Evolutionary conservation across 2,113 vertebrate genomes (phyloP), one percentile per base, ranked within the genome.

Genomic region (Bubo blakistoni): DNA sequence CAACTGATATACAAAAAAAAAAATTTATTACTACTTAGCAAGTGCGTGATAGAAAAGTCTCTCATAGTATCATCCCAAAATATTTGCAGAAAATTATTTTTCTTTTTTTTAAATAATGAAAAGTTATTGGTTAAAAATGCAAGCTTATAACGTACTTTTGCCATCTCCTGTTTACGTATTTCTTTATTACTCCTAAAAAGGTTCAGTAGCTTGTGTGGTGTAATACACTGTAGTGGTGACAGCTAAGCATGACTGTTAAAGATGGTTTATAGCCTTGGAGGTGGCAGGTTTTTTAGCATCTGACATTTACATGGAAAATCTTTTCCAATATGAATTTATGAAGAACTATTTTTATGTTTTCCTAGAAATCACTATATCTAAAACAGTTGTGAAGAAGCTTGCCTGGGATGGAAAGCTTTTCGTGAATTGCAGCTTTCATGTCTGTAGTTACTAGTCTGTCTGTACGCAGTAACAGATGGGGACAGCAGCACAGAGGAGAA

Each of bases 301-400:
- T 93, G 55, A 88, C 17, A 58, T 88, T 90, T 87, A 85, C n/a
- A 61, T 32, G 78, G 70, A 93, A 95, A 94, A 61, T 82, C 9
- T 85, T 85, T 79, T 81, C 49, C 54, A 69, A 12, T 44, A 63
- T 46, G 36, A 81, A 74, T 82, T 91, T 85, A 57, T 73, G 57
- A 79, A 63, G 69, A 72, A 73, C 25, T 52, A 52, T 61, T 92
- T 93, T 84, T 81, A 88, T 69, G 13, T 85, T 96, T 97, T 92
- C 77, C 90, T 94, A 93, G 87, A 95, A 95, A 80, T 69, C 20
- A 49, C 34, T 44, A 6, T 80, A 71, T 88, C 74, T 88, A 70
- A 82, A 96, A 61, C 32, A 85, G 24, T 80, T 93, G 49, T 38
- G 38, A 93, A 82, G n/a, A 90, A 59, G 12, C 8, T 73, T 93